A percentile compares a stretch with the other conserved stretches of the same genome.
Conservation (phyloP, 2,113 vertebrate species). For the Melanotaenia duboulayi region DNA sequence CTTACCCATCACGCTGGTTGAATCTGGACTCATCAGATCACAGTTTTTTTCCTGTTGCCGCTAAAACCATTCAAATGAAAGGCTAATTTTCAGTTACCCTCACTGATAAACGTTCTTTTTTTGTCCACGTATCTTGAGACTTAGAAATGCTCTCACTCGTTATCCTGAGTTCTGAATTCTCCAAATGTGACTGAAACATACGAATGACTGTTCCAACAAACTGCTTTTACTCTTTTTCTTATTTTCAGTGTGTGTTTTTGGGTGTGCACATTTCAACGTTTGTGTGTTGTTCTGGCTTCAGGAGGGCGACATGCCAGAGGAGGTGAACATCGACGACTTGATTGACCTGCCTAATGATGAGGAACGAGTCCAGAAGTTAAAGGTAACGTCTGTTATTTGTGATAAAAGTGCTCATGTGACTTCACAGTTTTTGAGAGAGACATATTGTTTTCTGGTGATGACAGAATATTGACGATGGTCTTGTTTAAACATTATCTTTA, state of each 20-base stretch:
- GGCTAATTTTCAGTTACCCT: too few relatives aligned
- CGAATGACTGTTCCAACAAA: too few relatives aligned
- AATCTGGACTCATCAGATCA: too few relatives aligned
- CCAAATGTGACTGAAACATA: too few relatives aligned
- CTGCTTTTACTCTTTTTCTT: too few relatives aligned
- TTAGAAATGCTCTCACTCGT: too few relatives aligned
- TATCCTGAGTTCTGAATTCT: too few relatives aligned
- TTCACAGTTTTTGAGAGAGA: neutral
- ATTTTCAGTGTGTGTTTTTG: neutral
- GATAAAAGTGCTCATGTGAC: neutral
- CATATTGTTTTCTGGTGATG: neutral
- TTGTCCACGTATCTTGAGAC: too few relatives aligned
- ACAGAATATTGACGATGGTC: neutral
- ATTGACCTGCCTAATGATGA: slow-evolving; percentile 85
- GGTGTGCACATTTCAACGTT: slow-evolving; percentile 3
- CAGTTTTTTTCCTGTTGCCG: too few relatives aligned
- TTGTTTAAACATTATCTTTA: neutral
- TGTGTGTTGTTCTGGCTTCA: slow-evolving; percentile 51
- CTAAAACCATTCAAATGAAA: too few relatives aligned
- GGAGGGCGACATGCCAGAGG: slow-evolving; percentile 87
- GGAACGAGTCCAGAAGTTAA: slow-evolving; percentile 80
- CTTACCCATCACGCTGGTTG: too few relatives aligned
- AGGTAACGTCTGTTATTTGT: slow-evolving; percentile 71
- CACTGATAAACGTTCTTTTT: too few relatives aligned
- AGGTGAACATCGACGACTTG: slow-evolving; percentile 89